Percentiles rank a stretch among this genome's conserved stretches.
phyloP scores from a whole-genome alignment of 2,888 invertebrate genomes.

The Mesorhabditis belari region DNA sequence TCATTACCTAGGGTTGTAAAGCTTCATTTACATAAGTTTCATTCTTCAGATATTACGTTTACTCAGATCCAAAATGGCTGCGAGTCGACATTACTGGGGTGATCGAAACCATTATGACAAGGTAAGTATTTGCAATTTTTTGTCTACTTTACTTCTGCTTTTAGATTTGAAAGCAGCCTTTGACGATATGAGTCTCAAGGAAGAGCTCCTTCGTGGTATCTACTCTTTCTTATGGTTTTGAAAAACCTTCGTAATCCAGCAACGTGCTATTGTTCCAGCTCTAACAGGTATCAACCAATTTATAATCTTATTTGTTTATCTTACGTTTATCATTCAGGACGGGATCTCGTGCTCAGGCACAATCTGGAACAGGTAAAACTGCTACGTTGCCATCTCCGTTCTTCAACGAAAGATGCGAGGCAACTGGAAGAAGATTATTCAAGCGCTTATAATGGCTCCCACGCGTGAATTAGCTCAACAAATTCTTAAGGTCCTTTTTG shows the following conservation, averaged over 20 bases:
- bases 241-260: slow-evolving; percentile 98
- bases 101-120: slow-evolving; percentile 28
- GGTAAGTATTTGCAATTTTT: background rate
- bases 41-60: too few relatives aligned
- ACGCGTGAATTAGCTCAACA: slow-evolving; percentile 76
- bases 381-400: slow-evolving; percentile 97
- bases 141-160: slow-evolving; percentile 22
- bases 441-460: slow-evolving; percentile 94
- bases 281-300: slow-evolving; percentile 59
- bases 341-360: slow-evolving; percentile 99
- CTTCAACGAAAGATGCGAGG: slow-evolving; percentile 94
- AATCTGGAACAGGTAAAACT: slow-evolving; percentile 98
- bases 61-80: too few relatives aligned
- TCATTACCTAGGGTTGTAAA: too few relatives aligned
- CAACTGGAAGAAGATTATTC: slow-evolving; percentile 78
- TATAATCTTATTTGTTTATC: too few relatives aligned
- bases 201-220: slow-evolving; percentile 90
- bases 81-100: slow-evolving; percentile 37
- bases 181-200: slow-evolving; percentile 94
- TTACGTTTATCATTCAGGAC: slow-evolving; percentile 63
- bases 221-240: slow-evolving; percentile 99
- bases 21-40: too few relatives aligned
- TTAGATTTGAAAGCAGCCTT: slow-evolving; percentile 60
- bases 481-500: slow-evolving; percentile 64
- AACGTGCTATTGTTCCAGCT: slow-evolving; percentile 96